phyloP scores from a whole-genome alignment of 2,113 vertebrate genomes.

The Spea multiplicata region DNA sequence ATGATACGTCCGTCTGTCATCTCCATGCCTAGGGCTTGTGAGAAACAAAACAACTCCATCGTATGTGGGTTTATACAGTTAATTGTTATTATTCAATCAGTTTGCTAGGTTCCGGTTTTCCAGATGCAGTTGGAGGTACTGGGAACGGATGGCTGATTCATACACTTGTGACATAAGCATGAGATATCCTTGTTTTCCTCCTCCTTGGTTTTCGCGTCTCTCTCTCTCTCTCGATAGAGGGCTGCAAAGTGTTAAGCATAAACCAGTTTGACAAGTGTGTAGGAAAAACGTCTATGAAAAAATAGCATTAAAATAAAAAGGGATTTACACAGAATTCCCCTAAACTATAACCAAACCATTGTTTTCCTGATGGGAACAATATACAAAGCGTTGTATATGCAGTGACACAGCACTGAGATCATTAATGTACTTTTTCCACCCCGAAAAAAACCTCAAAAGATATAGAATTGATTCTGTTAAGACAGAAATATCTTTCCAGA shows the following conservation, averaged over 20 bases:
- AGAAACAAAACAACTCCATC: background rate
- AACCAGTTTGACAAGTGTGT: slow-evolving; percentile 25
- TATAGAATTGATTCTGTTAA: too few species aligned
- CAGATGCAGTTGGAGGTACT: background rate
- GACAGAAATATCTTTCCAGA: too few species aligned
- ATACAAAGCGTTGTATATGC: background rate
- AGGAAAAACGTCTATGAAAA: slow-evolving; percentile 8
- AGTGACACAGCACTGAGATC: too few species aligned
- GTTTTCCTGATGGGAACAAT: background rate
- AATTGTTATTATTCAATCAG: too few species aligned
- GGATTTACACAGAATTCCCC: background rate
- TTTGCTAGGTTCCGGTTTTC: background rate
- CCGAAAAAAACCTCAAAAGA: too few species aligned
- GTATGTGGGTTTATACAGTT: too few species aligned
- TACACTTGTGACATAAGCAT: slow-evolving; percentile 34
- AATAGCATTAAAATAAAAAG: background rate
- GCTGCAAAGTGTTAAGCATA: slow-evolving; percentile 18
- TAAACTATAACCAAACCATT: background rate
- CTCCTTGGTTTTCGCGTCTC: slow-evolving; percentile 61
- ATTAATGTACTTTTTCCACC: too few species aligned
- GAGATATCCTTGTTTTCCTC: slow-evolving; percentile 53
- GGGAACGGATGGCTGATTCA: slow-evolving; percentile 61
- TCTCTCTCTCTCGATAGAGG: slow-evolving; percentile 34
- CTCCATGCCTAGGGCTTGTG: background rate
- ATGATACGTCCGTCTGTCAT: slow-evolving; percentile 25